Conservation (phyloP, 2,888 invertebrate genomes). For the Adelognathus sp. region DNA sequence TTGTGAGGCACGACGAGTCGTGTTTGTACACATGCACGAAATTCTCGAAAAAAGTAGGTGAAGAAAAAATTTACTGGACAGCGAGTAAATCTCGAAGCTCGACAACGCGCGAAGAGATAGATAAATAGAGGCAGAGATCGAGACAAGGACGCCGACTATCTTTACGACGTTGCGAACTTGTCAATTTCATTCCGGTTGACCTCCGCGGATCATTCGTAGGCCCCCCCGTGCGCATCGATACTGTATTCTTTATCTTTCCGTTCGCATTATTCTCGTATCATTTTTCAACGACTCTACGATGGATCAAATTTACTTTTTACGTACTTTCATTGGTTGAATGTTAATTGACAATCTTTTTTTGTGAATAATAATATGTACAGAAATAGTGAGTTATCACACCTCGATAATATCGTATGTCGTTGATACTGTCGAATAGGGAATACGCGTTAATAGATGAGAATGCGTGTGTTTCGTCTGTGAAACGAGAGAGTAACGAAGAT, state of each 20-base stretch:
- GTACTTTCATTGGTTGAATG: neutral
- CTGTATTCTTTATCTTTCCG: neutral
- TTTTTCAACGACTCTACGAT: neutral
- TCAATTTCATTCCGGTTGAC: conserved; percentile 52
- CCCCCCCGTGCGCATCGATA: conserved; percentile 28
- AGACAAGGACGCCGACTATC: conserved; percentile 42
- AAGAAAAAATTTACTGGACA: neutral
- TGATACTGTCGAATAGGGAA: neutral
- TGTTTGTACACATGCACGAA: neutral
- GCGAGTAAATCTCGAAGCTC: neutral
- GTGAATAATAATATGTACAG: neutral
- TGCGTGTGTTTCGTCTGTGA: neutral
- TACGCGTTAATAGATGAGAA: neutral
- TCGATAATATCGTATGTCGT: neutral
- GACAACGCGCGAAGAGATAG: neutral
- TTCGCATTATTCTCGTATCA: neutral
- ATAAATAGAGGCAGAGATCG: neutral
- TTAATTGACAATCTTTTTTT: neutral
- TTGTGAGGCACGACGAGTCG: neutral
- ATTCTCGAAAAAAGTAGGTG: neutral
- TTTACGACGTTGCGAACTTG: conserved; percentile 30
- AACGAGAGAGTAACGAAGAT: neutral
- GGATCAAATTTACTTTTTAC: neutral
- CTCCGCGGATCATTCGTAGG: conserved; percentile 27
- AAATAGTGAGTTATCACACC: neutral